Base-by-base conservation (phyloP, 2,888 invertebrate species). In the Timandra comae region DNA sequence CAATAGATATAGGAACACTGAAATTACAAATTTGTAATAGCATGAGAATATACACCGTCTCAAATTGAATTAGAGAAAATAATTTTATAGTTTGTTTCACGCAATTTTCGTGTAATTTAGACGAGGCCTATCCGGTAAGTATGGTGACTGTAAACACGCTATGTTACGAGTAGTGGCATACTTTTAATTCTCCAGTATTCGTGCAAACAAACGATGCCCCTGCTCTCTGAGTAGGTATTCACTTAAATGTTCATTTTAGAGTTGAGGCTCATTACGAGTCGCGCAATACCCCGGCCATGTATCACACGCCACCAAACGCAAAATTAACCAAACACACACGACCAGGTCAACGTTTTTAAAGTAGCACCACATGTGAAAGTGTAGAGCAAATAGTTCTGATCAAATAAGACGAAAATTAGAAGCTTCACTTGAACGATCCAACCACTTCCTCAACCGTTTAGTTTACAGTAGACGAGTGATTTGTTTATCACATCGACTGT, bases 311-410 rank as follows among this genome's bases (percentile, higher is more conserved):
- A n/a, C n/a, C n/a, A n/a, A n/a, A n/a, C 59, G 57, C 62, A 58
- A 73, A 76, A 74, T 76, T 70, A 69, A 63, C 71, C 66, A 69
- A 75, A 69, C 68, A 69, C 59, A 67, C 52, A 60, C 55, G 69
- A 70, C 63, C 74, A 68, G 76, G 75, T 78, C 77, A 78, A 75
- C 73, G 77, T 66, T 76, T 81, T 73, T 72, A 73, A 77, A 80
- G 78, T 80, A 79, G 80, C 79, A 65, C 71, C 65, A 68, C 51
- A 66, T 61, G 80, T 70, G 81, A 82, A 82, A 81, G 81, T 77
- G 64, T 60, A 72, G 68, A 70, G 61, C 71, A 79, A 79, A 80
- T 69, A 81, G 64, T 66, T 73, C 59, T 70, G 60, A 63, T 67
- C 74, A 77, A 79, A 78, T 67, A 77, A 63, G 59, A 63, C 48